Evolutionary conservation across 2,797 vertebrate species (phyloP).

Genomic region (Sylvilagus floridanus): DNA sequence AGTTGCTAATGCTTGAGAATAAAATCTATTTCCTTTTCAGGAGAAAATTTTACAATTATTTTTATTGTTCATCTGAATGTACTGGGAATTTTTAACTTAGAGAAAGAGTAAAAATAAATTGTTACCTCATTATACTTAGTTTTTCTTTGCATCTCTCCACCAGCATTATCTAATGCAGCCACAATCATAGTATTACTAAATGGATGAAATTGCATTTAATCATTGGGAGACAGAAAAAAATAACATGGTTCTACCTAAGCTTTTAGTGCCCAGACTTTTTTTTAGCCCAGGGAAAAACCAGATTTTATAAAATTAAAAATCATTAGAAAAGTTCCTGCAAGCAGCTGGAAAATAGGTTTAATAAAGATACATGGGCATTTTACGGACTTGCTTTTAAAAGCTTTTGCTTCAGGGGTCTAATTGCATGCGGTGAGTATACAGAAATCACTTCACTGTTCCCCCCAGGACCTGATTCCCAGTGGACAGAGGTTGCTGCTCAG

Average conservation of each 20-base stretch:
- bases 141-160: slow-evolving; percentile 56
- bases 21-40: slow-evolving; percentile 76
- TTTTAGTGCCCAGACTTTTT: slow-evolving; percentile 28
- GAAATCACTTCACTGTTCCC: background rate
- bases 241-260: slow-evolving; percentile 45
- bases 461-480: slow-evolving; percentile 20
- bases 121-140: slow-evolving; percentile 45
- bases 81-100: slow-evolving; percentile 70
- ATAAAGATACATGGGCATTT: slow-evolving; percentile 53
- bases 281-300: background rate
- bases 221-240: slow-evolving; percentile 47
- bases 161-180: slow-evolving; percentile 37
- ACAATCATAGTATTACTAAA: slow-evolving; percentile 25
- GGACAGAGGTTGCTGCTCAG: slow-evolving; percentile 11
- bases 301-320: slow-evolving; percentile 70
- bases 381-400: slow-evolving; percentile 50
- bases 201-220: slow-evolving; percentile 56
- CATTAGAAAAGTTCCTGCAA: slow-evolving; percentile 49
- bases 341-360: slow-evolving; percentile 51
- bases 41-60: slow-evolving; percentile 73
- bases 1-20: slow-evolving; percentile 63
- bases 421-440: background rate
- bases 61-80: slow-evolving; percentile 69
- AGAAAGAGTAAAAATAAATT: slow-evolving; percentile 72
- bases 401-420: slow-evolving; percentile 51